A percentile compares a stretch with the other conserved stretches of the same genome.
Conservation (phyloP, 1,140 invertebrate genomes). For the Proales similis region DNA sequence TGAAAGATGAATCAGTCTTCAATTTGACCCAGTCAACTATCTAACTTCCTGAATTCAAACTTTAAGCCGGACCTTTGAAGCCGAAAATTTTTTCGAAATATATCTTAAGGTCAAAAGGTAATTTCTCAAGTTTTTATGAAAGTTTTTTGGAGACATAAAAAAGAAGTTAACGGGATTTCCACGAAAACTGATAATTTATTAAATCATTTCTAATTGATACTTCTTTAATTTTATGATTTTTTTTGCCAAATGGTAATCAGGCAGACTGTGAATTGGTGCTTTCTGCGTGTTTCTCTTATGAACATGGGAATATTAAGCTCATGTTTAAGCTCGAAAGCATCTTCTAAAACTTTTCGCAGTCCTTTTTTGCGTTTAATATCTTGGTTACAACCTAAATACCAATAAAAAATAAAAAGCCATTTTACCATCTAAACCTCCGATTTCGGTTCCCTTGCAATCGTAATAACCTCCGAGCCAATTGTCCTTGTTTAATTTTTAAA, state of each 20-base stretch:
- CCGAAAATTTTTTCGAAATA: no score
- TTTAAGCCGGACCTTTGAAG: no score
- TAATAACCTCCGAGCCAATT: constrained; percentile 50
- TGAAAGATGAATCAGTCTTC: no score
- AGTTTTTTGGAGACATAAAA: no score
- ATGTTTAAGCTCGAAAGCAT: constrained; percentile 43
- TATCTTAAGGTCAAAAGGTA: no score
- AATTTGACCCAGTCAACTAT: no score
- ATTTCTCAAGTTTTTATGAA: no score
- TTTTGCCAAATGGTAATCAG: constrained; percentile 51
- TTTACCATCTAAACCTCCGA: constrained; percentile 45
- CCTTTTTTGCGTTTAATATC: background rate
- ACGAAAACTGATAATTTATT: no score
- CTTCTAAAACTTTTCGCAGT: constrained; percentile 42
- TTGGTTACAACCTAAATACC: background rate
- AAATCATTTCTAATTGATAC: no score
- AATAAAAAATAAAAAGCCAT: background rate
- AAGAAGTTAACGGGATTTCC: no score
- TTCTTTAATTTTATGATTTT: no score
- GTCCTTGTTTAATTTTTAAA: constrained; percentile 41
- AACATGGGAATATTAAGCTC: constrained; percentile 50
- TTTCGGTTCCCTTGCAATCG: constrained; percentile 41
- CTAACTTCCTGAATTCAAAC: no score
- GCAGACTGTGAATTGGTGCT: constrained; percentile 51
- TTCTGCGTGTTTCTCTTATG: constrained; percentile 50